Evolutionary conservation across 1,140 invertebrate genomes (phyloP).

Genomic region (Drosophila busckii): DNA sequence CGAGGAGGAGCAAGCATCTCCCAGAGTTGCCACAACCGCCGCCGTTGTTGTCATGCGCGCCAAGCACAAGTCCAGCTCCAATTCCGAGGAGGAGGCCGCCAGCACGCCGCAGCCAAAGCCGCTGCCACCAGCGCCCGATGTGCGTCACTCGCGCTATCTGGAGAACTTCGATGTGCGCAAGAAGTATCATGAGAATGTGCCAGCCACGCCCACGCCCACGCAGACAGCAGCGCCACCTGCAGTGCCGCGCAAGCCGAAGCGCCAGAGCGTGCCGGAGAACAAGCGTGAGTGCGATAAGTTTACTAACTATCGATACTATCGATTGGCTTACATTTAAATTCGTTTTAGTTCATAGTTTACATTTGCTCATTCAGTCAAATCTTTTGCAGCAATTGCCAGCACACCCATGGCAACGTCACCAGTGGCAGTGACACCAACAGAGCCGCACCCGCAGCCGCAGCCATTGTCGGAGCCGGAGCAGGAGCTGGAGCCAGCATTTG

Average conservation of each 20-base stretch:
- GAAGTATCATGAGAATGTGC: slow-evolving; percentile 69
- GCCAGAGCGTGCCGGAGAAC: slow-evolving; percentile 50
- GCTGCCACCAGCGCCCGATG: slow-evolving; percentile 31
- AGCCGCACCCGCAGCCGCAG: background rate
- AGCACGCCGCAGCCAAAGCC: slow-evolving; percentile 24
- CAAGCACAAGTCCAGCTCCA: slow-evolving; percentile 66
- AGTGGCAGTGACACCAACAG: background rate
- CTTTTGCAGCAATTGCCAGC: slow-evolving; percentile 31
- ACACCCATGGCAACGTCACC: background rate
- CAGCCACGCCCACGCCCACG: background rate
- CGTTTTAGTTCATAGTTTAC: too few relatives aligned
- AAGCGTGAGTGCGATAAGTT: slow-evolving; percentile 39
- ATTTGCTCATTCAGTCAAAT: slow-evolving; percentile 24
- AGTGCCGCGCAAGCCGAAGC: slow-evolving; percentile 65
- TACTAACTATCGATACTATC: too few relatives aligned
- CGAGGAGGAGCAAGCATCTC: slow-evolving; percentile 35
- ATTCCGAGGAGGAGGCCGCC: slow-evolving; percentile 64
- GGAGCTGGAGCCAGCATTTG: background rate
- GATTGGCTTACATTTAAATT: too few relatives aligned
- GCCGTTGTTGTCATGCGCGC: slow-evolving; percentile 32
- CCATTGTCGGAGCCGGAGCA: background rate
- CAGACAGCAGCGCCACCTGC: slow-evolving; percentile 9
- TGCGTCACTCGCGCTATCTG: slow-evolving; percentile 68
- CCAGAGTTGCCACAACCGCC: slow-evolving; percentile 5
- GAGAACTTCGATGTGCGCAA: slow-evolving; percentile 76